Conservation (phyloP, 2,797 vertebrate species). For the Gymnothorax reevesii region DNA sequence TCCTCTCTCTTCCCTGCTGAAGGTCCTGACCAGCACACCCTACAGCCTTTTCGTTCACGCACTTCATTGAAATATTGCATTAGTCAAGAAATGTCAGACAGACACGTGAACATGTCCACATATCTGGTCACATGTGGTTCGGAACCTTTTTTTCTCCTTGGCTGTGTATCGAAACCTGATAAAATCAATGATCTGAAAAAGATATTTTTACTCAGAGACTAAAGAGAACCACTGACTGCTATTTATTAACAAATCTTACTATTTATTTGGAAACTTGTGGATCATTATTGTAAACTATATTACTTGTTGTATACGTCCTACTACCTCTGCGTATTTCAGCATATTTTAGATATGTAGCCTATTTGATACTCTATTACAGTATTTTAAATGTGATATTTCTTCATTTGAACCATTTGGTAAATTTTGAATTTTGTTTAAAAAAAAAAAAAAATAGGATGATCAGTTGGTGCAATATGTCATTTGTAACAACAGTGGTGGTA, state of each 20-base stretch:
- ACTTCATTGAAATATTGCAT: not conserved
- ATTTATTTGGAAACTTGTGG: conserved; percentile 26
- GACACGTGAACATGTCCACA: not conserved
- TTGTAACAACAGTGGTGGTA: conserved; percentile 24
- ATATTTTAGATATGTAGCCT: conserved; percentile 49
- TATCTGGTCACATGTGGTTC: not conserved
- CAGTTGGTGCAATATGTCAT: conserved; percentile 29
- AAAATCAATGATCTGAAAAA: conserved; percentile 11
- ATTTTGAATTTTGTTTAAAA: no score
- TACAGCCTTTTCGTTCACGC: not conserved
- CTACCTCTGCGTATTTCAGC: conserved; percentile 45
- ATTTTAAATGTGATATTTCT: conserved; percentile 40
- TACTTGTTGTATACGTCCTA: conserved; percentile 36
- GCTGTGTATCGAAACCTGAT: not conserved
- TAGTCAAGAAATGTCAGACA: conserved; percentile 12
- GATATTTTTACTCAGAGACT: not conserved
- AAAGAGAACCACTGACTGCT: not conserved
- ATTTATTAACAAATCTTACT: not conserved
- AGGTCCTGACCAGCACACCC: conserved; percentile 19
- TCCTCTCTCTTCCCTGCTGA: not conserved
- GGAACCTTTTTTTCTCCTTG: not conserved
- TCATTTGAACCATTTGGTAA: conserved; percentile 32
- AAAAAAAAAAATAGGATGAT: not conserved
- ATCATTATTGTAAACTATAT: conserved; percentile 24
- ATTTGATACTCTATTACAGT: conserved; percentile 44